phyloP scores from a whole-genome alignment of 2,888 invertebrate species.

The Protophormia terraenovae region DNA sequence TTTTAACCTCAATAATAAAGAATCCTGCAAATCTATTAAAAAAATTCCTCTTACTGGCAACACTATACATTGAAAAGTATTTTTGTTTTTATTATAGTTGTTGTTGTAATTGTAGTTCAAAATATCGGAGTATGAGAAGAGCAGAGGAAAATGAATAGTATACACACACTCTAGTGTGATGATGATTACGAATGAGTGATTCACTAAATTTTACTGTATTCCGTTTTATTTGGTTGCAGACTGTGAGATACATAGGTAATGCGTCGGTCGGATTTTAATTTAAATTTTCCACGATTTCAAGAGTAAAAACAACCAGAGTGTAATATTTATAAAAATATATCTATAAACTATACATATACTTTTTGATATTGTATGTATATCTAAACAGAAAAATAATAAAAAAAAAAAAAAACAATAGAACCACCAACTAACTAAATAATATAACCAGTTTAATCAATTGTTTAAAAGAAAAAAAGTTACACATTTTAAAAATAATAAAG shows the following conservation, averaged over 20 bases:
- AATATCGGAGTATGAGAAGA: slow-evolving; percentile 2
- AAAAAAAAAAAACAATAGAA: slow-evolving; percentile 11
- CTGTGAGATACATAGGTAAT: slow-evolving; percentile 62
- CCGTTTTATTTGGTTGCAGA: slow-evolving; percentile 70
- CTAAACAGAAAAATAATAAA: not conserved
- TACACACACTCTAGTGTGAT: slow-evolving; percentile 58
- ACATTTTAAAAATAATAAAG: not conserved
- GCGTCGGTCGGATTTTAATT: slow-evolving; percentile 50
- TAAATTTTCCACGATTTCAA: slow-evolving; percentile 31
- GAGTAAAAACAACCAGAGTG: slow-evolving; percentile 21
- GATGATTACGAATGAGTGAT: slow-evolving; percentile 66
- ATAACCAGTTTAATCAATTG: slow-evolving; percentile 23
- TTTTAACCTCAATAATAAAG: too few relatives aligned
- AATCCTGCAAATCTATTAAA: too few relatives aligned
- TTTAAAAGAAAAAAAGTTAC: not conserved
- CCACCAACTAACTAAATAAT: not conserved
- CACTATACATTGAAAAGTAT: not conserved
- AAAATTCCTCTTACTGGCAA: too few relatives aligned
- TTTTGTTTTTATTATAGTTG: not conserved
- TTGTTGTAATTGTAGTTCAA: not conserved
- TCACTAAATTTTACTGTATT: slow-evolving; percentile 68
- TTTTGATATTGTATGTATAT: slow-evolving; percentile 12
- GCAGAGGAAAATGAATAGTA: slow-evolving; percentile 43
- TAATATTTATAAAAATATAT: not conserved
- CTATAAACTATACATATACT: not conserved